Evolutionary conservation across 1,140 invertebrate species (phyloP).

Genomic region (Psix sp.): DNA sequence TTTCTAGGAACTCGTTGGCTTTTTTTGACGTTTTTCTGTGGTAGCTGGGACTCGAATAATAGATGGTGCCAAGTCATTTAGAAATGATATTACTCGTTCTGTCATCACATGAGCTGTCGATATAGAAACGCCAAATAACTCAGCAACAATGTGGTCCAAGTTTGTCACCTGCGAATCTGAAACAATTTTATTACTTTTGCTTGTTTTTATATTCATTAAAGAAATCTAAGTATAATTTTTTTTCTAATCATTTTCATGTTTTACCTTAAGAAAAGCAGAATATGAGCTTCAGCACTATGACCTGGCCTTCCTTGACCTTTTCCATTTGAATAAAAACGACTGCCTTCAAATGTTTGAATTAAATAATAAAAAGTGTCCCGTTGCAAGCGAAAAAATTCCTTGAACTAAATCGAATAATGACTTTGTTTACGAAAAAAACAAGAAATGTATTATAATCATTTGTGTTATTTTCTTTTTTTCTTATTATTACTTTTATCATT

Average conservation of each 20-base stretch:
- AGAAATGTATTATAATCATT: too few species aligned
- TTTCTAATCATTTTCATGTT: background rate
- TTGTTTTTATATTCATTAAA: background rate
- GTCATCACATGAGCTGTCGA: constrained; percentile 4
- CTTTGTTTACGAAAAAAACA: too few species aligned
- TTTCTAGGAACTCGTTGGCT: constrained; percentile 17
- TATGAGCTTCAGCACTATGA: constrained; percentile 1
- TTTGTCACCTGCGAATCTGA: constrained; percentile 18
- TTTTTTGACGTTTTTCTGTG: constrained; percentile 7
- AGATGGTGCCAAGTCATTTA: constrained; percentile 11
- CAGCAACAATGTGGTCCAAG: background rate
- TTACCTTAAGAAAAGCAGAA: constrained; percentile 6
- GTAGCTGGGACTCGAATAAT: constrained; percentile 10
- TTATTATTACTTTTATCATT: too few species aligned
- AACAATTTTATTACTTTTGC: background rate
- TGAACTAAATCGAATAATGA: too few species aligned
- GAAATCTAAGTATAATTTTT: background rate
- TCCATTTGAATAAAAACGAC: background rate
- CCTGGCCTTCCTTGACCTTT: constrained; percentile 3
- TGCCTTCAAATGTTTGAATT: background rate
- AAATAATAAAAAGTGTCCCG: too few species aligned
- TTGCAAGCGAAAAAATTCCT: too few species aligned
- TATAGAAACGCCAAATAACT: constrained; percentile 6
- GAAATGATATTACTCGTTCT: constrained; percentile 1
- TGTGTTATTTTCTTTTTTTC: too few species aligned